Evolutionary conservation across 92 coral and sea anemone genomes (phyloP), one percentile per base, ranked within the genome.

Genomic region (Anthopleura xanthogrammica): DNA sequence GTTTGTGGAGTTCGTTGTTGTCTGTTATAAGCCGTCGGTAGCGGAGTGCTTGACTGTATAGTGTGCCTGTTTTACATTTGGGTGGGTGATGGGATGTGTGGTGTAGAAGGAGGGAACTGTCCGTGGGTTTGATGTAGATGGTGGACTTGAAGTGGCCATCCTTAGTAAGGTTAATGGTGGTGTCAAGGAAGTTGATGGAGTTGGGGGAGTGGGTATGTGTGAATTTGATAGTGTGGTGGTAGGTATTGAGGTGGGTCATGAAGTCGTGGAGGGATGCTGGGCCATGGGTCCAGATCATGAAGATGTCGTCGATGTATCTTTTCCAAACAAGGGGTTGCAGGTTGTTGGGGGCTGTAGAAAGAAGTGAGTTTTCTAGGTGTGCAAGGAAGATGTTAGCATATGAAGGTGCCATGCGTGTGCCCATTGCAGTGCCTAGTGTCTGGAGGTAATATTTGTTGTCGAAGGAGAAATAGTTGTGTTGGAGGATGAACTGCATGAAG

Each of bases 231-330:
- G 36, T 29, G 36, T 29, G 36, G 36, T 29, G 36, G 36, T 29
- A 79, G 57, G 82, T 24, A 79, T 83, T 79, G 5, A 88, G 52
- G 85, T 88, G 58, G 50, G 60, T 10, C 5, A 83, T 36, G 84
- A 87, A 83, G 66, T 12, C n/a, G 0, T 17, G 43, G 2, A 87
- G 79, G 41, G 60, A 60, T 2, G 46, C 39, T 5, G 39, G 23
- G 7, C 83, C 87, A 41, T 72, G 90, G 29, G 87, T 87, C 90
- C 87, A 87, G 36, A 87, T 55, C 60, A 77, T 56, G 40, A 83
- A 87, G 4, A 83, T 87, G 80, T 87, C 87, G 58, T 87, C 75
- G 1, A 87, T 87, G 76, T 40, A 83, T 12, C 87, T 54, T 83
- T 73, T 82, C 90, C 90, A 87, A 9, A 76, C 48, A 1, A 76